Conservation (phyloP, 2,888 invertebrate genomes). For the Catocala sponsa region DNA sequence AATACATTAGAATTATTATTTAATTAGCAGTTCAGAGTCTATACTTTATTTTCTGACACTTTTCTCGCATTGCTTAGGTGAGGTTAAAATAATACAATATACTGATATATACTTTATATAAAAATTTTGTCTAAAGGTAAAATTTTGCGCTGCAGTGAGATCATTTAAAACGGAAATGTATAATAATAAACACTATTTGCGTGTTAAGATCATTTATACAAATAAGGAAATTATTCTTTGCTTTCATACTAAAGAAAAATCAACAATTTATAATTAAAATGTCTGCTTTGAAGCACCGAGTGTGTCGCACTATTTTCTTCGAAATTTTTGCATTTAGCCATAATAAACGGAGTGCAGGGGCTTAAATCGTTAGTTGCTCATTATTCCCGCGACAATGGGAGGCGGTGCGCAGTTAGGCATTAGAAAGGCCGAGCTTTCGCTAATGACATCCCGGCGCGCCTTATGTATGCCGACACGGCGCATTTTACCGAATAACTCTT, state of each 20-base stretch:
- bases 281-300: background rate
- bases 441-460: constrained; percentile 82
- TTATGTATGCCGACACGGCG: constrained; percentile 64
- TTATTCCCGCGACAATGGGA: constrained; percentile 81
- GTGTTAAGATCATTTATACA: background rate
- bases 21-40: too few relatives aligned
- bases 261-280: background rate
- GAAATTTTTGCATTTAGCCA: constrained; percentile 40
- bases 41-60: too few relatives aligned
- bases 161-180: too few relatives aligned
- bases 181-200: too few relatives aligned
- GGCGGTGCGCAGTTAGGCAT: constrained; percentile 84
- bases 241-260: background rate
- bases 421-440: constrained; percentile 83
- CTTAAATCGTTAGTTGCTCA: constrained; percentile 84
- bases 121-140: too few relatives aligned
- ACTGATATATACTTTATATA: too few relatives aligned
- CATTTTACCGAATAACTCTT: constrained; percentile 81
- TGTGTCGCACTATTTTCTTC: constrained; percentile 28
- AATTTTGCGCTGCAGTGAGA: too few relatives aligned
- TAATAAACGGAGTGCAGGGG: constrained; percentile 59
- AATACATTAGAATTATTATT: too few relatives aligned
- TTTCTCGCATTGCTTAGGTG: too few relatives aligned
- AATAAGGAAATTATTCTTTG: background rate
- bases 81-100: too few relatives aligned